Conservation (phyloP, 2,113 vertebrate genomes). For the Amblyornis subalaris region DNA sequence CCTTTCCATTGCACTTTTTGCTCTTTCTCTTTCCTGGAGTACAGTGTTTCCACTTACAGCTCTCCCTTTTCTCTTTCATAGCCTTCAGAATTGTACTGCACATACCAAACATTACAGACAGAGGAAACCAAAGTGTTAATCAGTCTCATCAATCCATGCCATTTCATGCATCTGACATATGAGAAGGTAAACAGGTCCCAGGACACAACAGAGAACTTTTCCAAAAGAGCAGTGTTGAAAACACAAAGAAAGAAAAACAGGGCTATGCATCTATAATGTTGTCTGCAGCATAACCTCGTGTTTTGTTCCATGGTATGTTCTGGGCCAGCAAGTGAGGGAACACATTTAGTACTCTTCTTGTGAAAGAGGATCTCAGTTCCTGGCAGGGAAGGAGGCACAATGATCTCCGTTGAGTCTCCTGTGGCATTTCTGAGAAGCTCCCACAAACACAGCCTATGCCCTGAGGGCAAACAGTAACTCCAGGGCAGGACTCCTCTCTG, state of each 20-base stretch:
- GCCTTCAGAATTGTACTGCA: background rate
- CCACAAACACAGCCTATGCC: background rate
- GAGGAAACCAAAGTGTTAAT: background rate
- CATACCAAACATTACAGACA: background rate
- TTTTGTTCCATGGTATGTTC: background rate
- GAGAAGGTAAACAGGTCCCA: background rate
- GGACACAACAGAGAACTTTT: background rate
- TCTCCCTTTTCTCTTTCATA: background rate
- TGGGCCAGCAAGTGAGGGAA: background rate
- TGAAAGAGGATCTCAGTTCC: background rate
- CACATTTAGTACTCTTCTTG: background rate
- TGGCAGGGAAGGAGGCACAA: background rate
- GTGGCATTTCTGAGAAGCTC: background rate
- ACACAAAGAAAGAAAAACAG: background rate
- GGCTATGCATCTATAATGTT: background rate
- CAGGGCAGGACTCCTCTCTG: background rate
- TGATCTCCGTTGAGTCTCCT: background rate
- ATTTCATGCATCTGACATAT: background rate
- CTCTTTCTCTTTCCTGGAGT: background rate
- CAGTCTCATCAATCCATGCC: background rate
- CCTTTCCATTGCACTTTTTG: background rate
- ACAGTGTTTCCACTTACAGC: rapidly evolving
- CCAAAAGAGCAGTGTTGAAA: background rate
- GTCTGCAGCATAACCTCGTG: background rate
- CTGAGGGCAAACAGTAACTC: rapidly evolving